phyloP scores from a whole-genome alignment of 2,113 vertebrate species.

The Perca schrenkii region DNA sequence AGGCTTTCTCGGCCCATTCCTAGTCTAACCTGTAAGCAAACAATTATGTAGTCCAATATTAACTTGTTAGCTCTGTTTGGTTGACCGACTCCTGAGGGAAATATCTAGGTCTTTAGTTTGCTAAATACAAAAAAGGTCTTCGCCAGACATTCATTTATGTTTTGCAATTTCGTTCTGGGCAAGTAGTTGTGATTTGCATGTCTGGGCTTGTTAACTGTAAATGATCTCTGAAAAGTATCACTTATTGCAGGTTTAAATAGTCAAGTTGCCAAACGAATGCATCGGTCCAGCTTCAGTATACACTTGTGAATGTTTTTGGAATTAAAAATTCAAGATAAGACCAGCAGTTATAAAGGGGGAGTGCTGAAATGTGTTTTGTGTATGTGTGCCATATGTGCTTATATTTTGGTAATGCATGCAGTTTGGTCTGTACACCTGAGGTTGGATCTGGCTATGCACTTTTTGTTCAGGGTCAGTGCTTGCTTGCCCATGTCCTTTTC shows the following conservation, averaged over 20 bases:
- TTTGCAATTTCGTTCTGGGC: not conserved
- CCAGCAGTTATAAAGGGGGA: not conserved
- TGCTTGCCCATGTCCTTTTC: not conserved
- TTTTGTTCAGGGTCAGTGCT: constrained; percentile 16
- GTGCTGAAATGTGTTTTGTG: constrained; percentile 32
- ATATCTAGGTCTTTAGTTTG: not conserved
- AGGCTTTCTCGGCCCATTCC: too few species aligned
- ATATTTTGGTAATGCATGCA: constrained; percentile 54
- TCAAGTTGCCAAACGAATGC: constrained; percentile 34
- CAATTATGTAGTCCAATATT: not conserved
- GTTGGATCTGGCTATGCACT: constrained; percentile 8
- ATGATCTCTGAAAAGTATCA: not conserved
- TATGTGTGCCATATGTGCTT: constrained; percentile 22
- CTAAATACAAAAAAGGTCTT: not conserved
- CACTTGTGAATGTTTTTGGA: constrained; percentile 12
- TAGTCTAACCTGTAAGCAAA: not conserved
- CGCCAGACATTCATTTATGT: not conserved
- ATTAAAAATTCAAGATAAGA: not conserved
- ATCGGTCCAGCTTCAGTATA: constrained; percentile 36
- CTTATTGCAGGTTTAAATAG: constrained; percentile 20
- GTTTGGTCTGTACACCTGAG: constrained; percentile 29
- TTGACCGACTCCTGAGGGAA: not conserved
- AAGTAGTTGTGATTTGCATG: not conserved
- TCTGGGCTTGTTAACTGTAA: constrained; percentile 4
- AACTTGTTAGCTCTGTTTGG: not conserved